Conservation (phyloP, 2,113 vertebrate species). For the Platysteira castanea region DNA sequence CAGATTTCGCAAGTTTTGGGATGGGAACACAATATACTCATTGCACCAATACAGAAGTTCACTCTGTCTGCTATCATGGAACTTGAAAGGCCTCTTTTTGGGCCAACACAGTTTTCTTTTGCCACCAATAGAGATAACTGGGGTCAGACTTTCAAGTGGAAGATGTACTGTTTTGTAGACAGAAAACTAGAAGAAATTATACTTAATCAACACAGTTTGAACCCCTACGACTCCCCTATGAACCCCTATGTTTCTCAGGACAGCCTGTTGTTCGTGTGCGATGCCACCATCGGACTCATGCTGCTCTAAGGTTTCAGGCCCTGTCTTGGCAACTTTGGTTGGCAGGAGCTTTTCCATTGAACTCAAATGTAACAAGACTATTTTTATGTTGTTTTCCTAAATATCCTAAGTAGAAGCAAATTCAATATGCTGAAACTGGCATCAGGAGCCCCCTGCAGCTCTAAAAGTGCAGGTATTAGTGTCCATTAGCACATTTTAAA, state of each 20-base stretch:
- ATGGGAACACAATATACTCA: background rate
- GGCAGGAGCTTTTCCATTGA: background rate
- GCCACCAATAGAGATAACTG: background rate
- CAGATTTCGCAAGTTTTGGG: background rate
- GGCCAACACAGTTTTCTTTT: background rate
- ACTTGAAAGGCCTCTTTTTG: background rate
- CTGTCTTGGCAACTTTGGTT: background rate
- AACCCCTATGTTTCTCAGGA: background rate
- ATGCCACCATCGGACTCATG: background rate
- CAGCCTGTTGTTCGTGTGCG: background rate
- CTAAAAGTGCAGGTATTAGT: background rate
- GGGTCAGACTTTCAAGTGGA: background rate
- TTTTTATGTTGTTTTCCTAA: background rate
- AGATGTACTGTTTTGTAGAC: background rate
- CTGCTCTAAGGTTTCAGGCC: background rate
- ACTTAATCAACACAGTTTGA: background rate
- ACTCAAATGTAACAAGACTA: background rate
- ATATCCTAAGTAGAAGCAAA: background rate
- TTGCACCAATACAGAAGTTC: background rate
- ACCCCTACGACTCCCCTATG: background rate
- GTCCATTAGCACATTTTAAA: conserved; percentile 9
- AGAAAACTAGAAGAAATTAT: background rate
- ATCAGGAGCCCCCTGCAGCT: conserved; percentile 2
- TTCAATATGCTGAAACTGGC: background rate
- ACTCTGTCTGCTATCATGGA: background rate